Evolutionary conservation across 2,888 invertebrate genomes (phyloP), one percentile per base, ranked within the genome.

Genomic region (Thymelicus sylvestris): DNA sequence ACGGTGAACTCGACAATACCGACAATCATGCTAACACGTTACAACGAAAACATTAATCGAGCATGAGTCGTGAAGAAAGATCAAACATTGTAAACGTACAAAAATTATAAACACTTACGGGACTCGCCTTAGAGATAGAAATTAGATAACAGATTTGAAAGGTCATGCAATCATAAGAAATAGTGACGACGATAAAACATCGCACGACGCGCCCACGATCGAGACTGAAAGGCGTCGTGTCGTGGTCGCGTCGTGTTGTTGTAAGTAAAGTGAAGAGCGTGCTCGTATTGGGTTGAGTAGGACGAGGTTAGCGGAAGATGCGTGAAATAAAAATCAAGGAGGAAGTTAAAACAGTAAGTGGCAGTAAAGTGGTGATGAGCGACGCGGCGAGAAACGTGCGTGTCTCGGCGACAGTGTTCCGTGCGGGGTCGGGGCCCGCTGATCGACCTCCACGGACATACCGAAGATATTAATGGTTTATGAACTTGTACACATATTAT

Each of bases 361-460:
- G 87, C 85, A 91, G 92, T 91, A 90, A 88, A 92, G 92, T 92
- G 86, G 91, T 90, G 86, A 91, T 90, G 91, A 89, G 86, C 87
- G 86, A 86, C 88, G 87, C 88, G 87, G 81, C 87, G 83, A 88
- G 81, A 86, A 83, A 88, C 86, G 90, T 90, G 90, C 90, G 86
- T 85, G 84, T 88, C 87, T 70, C 65, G 65, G 86, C 87, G 87
- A 80, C 81, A 87, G 93, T 93, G 93, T 93, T 93, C 93, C 93
- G 93, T 93, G 93, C 93, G 93, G 93, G 92, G 91, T 91, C 83
- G 79, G 77, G 80, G 84, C 78, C 78, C 79, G 77, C 76, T 71
- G 72, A 72, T 75, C 65, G 72, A 72, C 75, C 65, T 66, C 68
- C 73, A 68, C 70, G 86, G 79, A 79, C 69, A 69, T 69, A 69